Evolutionary conservation across 2,797 vertebrate species (phyloP).

Genomic region (Sebastes flavidus): DNA sequence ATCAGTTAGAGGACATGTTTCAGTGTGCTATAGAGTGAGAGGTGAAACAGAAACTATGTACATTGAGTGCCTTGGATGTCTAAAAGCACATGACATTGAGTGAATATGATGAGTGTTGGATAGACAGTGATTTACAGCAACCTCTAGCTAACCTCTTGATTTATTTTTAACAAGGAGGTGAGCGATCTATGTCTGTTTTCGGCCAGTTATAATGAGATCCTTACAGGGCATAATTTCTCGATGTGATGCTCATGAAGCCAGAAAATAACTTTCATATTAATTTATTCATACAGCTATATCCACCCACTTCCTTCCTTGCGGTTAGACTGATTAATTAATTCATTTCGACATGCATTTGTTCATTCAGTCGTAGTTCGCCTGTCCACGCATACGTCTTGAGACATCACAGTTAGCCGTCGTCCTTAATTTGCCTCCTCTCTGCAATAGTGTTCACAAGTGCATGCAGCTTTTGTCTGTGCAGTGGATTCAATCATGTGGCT

Average conservation of each 20-base stretch:
- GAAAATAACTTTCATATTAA: constrained; percentile 3
- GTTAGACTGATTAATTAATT: constrained; percentile 13
- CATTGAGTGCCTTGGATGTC: constrained; percentile 20
- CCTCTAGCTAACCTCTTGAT: constrained; percentile 34
- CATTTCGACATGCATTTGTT: constrained; percentile 5
- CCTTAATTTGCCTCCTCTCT: constrained; percentile 13
- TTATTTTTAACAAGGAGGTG: constrained; percentile 43
- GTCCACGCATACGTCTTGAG: constrained; percentile 2
- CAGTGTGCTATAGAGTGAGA: background rate
- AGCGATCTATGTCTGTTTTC: constrained; percentile 14
- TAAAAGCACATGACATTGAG: constrained; percentile 22
- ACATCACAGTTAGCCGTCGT: background rate
- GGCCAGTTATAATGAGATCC: constrained; percentile 13
- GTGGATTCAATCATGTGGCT: background rate
- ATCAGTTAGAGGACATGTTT: constrained; percentile 24
- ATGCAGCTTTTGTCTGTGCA: background rate
- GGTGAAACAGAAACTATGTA: constrained; percentile 19
- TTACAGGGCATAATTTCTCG: background rate
- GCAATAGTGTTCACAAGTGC: background rate
- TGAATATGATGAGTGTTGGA: constrained; percentile 16
- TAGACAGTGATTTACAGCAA: constrained; percentile 25
- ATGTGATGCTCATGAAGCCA: constrained; percentile 1
- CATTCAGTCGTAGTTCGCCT: constrained; percentile 1
- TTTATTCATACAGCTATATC: constrained; percentile 20
- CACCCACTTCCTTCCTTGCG: constrained; percentile 10